Evolutionary conservation across 1,140 invertebrate species (phyloP), one percentile per base, ranked within the genome.

Genomic region (Drosophila pseudoananassae): DNA sequence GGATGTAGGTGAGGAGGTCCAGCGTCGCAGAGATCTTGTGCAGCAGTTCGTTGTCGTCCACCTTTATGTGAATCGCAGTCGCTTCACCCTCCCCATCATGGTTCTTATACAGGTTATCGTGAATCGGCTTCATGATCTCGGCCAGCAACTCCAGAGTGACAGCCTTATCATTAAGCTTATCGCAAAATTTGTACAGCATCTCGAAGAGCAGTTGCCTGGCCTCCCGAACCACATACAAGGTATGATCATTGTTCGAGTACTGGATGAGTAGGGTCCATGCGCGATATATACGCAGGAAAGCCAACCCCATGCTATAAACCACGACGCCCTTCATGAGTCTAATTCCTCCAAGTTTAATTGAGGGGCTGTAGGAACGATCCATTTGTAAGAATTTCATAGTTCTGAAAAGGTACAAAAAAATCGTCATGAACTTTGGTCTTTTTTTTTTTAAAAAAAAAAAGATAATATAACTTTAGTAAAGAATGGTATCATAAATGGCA

Each of bases 311-410:
- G 68, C 90, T 79, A 73, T 95, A 94, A 6, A 82, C 76, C 29
- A 93, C 90, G 25, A 94, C 92, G 10, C 93, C 90, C 12, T 88
- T 90, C 25, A 95, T 89, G 61, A 95, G 92, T 14, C 92, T 92
- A n/a, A 94, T 92, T 27, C 93, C 93, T n/a, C 93, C 94, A 43
- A 94, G 92, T 82, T 94, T 95, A n/a, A 94, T 83, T 1, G 93
- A 94, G 0, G 94, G 93, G 51, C 53, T 90, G 1, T 90, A 85
- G n/a, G 72, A 36, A 2, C 49, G 49, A 5, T 70, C 65, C 65
- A 25, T 54, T 59, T 90, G 69, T 33, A 91, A 66, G 23, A 91
- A 72, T 10, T 45, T 31, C 5, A 85, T 29, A 3, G 74, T 53
- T 43, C 90, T 91, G 15, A 12, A 72, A 59, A 52, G 12, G 12